Evolutionary conservation across 2,888 invertebrate species (phyloP).

Genomic region (Stenchaetothrips biformis): DNA sequence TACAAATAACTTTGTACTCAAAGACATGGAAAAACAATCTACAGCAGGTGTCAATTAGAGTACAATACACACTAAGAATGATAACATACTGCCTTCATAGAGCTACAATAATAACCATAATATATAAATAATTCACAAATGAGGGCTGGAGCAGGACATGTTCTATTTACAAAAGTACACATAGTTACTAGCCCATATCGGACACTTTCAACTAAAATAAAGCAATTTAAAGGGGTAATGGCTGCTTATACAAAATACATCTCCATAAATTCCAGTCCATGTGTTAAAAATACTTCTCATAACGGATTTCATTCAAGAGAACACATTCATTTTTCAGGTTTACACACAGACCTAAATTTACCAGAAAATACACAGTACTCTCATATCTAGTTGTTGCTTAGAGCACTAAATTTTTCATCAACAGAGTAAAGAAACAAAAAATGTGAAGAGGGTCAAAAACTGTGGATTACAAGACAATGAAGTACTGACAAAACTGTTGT

Average conservation of each 20-base stretch:
- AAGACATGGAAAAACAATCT: conserved; percentile 23
- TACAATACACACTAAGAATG: conserved; percentile 19
- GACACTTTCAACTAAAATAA: neutral
- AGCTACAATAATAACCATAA: conserved; percentile 16
- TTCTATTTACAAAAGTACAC: neutral
- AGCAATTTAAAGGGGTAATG: neutral
- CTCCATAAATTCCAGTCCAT: neutral
- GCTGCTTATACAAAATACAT: conserved; percentile 12
- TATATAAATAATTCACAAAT: conserved; percentile 25
- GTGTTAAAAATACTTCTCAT: neutral
- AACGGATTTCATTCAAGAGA: neutral
- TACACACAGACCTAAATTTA: neutral
- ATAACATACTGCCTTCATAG: conserved; percentile 19
- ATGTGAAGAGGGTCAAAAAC: neutral
- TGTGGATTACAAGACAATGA: neutral
- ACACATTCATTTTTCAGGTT: neutral
- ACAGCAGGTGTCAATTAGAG: conserved; percentile 22
- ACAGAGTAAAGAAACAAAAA: neutral
- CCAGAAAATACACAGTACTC: neutral
- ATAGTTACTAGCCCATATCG: neutral
- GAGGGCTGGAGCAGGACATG: conserved; percentile 22
- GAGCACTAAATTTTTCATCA: neutral
- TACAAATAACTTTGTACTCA: conserved; percentile 25
- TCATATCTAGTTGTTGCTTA: neutral
- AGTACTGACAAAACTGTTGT: neutral